Evolutionary conservation across 2,113 vertebrate genomes (phyloP).

Genomic region (Struthidea cinerea): DNA sequence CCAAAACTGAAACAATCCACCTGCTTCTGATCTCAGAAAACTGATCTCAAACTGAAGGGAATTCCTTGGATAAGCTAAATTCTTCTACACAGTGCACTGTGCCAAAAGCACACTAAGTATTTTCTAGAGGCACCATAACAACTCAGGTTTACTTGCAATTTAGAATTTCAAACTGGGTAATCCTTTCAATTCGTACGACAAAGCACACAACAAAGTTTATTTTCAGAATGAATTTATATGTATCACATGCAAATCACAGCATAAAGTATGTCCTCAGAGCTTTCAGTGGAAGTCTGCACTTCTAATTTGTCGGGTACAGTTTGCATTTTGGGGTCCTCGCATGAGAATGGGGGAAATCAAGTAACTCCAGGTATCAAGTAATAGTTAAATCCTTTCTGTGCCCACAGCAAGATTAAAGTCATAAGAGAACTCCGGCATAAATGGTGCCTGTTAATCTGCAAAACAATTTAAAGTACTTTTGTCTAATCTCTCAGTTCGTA

Average conservation of each 20-base stretch:
- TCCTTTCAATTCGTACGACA: neutral
- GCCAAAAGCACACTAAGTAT: neutral
- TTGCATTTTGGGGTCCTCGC: neutral
- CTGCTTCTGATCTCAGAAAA: neutral
- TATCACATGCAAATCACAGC: neutral
- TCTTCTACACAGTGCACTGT: neutral
- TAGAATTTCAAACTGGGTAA: neutral
- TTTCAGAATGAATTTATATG: neutral
- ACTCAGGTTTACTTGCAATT: neutral
- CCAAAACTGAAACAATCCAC: neutral
- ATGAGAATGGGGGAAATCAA: neutral
- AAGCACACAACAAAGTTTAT: neutral
- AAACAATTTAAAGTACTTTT: constrained; percentile 34
- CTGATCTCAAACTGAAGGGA: neutral
- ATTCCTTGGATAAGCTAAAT: neutral
- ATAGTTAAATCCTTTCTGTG: constrained; percentile 41
- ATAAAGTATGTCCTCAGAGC: neutral
- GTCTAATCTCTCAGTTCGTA: neutral
- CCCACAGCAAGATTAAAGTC: constrained; percentile 15
- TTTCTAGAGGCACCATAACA: neutral
- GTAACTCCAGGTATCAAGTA: neutral
- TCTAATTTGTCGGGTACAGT: neutral
- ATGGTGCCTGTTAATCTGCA: neutral
- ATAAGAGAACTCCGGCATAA: constrained; percentile 8
- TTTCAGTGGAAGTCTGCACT: neutral